Evolutionary conservation across 2,113 vertebrate genomes (phyloP), one percentile per base, ranked within the genome.

Genomic region (Mustela lutreola): DNA sequence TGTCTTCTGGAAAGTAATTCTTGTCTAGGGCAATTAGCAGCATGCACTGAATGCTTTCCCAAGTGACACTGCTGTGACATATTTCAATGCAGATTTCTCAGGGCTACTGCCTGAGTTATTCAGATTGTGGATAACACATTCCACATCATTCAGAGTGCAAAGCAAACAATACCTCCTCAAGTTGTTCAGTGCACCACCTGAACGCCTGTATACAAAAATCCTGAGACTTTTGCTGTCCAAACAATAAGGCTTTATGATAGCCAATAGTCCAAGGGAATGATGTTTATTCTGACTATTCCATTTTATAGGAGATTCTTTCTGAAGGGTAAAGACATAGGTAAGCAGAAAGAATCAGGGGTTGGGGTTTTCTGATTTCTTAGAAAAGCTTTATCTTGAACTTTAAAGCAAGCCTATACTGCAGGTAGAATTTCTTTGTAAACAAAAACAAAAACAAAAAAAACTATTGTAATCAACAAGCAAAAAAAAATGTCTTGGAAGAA

Each of bases 401-500:
- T 98, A 96, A 96, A 97, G 91, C 95, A 97, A 89, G 85, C 28
- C 92, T 97, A 96, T 89, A 75, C 97, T 42, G 85, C 96, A 99
- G 98, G 98, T 98, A 99, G 96, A 98, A 97, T 98, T 98, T 97
- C 95, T 98, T 97, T 92, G 95, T 91, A 96, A 97, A 97, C 97
- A 97, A 42, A 48, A 53, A 53, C 50, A 53, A 50, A 11, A 53
- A 53, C 50, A 58, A 18, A 60, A 60, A 96, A 92, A 92, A 36
- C 91, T 96, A 96, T 96, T 97, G 96, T 97, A 80, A 97, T 97
- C 96, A 96, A 83, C 92, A 98, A 98, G 98, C 97, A 97, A 97
- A 98, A 97, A 98, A 98, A 0, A 56, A 62, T 63, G 36, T 63
- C 95, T 98, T 98, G 95, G 98, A 98, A 98, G 97, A 98, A 98